These are phyloP conservation scores for Diarsia dahlii DNA, from an alignment of 2,888 invertebrate genomes.

Conservation along the genomic window DNA sequence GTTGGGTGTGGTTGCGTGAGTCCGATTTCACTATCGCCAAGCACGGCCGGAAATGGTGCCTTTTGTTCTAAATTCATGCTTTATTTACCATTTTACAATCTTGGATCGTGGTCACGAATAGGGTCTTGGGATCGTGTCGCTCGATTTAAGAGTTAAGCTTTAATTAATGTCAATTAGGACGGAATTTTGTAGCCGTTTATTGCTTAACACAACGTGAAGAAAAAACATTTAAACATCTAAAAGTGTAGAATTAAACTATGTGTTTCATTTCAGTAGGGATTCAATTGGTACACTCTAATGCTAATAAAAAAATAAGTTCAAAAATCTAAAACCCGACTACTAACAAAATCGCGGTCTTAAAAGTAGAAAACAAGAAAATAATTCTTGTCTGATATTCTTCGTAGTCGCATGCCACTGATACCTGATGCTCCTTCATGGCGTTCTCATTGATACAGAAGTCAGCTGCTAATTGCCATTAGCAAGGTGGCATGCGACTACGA, in stretches of 20 bases:
- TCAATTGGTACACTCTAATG: not conserved
- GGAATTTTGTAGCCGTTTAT: slow-evolving; percentile 23
- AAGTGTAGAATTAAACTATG: not conserved
- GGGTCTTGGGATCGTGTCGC: slow-evolving; percentile 15
- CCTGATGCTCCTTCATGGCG: too few species aligned
- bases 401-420: too few species aligned
- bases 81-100: slow-evolving; percentile 39
- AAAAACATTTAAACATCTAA: not conserved
- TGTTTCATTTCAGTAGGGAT: not conserved
- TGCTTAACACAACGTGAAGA: not conserved
- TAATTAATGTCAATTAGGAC: slow-evolving; percentile 41
- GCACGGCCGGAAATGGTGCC: slow-evolving; percentile 20
- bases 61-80: slow-evolving; percentile 31
- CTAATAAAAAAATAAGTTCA: too few species aligned
- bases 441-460: too few species aligned
- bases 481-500: too few species aligned
- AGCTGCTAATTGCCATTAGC: too few species aligned
- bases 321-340: too few species aligned
- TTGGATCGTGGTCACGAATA: slow-evolving; percentile 47
- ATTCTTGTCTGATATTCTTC: too few species aligned
- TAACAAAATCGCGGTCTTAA: too few species aligned
- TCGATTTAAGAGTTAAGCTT: slow-evolving; percentile 16
- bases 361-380: too few species aligned
- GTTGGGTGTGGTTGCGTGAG: slow-evolving; percentile 29
- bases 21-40: slow-evolving; percentile 17